These are phyloP conservation scores for Gasterosteus nipponicus DNA, from an alignment of 2,113 vertebrate genomes.

Conservation along the genomic window DNA sequence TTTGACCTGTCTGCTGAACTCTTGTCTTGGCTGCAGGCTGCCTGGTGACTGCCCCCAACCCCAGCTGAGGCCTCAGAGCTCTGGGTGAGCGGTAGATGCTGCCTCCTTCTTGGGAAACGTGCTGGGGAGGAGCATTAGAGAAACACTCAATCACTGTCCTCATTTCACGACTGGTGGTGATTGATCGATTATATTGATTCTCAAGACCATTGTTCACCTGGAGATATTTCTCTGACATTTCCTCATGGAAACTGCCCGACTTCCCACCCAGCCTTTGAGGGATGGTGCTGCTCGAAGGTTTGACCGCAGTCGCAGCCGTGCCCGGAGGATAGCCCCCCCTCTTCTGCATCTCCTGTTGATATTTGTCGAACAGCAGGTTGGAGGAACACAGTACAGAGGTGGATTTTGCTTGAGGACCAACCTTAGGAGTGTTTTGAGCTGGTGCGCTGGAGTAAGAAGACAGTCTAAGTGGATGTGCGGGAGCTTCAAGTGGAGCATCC, in stretches of 20 bases:
- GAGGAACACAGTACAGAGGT: conserved; percentile 70
- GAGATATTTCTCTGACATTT: conserved; percentile 79
- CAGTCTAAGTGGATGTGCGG: conserved; percentile 75
- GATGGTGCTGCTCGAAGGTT: conserved; percentile 79
- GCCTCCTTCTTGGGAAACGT: conserved; percentile 65
- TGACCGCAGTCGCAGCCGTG: conserved; percentile 83
- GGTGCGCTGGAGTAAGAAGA: conserved; percentile 74
- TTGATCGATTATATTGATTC: background rate
- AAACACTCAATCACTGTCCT: background rate
- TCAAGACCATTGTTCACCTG: conserved; percentile 59
- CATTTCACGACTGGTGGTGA: background rate
- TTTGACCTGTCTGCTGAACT: conserved; percentile 86
- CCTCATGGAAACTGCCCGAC: conserved; percentile 83
- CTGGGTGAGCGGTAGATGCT: conserved; percentile 88
- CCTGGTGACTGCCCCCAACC: conserved; percentile 88
- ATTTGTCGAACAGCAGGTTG: conserved; percentile 85
- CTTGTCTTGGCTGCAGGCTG: conserved; percentile 88
- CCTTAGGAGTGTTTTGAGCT: conserved; percentile 79
- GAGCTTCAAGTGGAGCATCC: conserved; percentile 72
- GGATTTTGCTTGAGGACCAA: conserved; percentile 70
- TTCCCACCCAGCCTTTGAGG: conserved; percentile 83
- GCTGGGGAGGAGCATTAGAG: conserved; percentile 33
- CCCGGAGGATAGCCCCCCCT: conserved; percentile 83
- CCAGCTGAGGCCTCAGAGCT: conserved; percentile 91
- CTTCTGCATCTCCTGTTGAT: conserved; percentile 90